Conservation (phyloP, 1,140 invertebrate genomes). For the Homalodisca vitripennis region DNA sequence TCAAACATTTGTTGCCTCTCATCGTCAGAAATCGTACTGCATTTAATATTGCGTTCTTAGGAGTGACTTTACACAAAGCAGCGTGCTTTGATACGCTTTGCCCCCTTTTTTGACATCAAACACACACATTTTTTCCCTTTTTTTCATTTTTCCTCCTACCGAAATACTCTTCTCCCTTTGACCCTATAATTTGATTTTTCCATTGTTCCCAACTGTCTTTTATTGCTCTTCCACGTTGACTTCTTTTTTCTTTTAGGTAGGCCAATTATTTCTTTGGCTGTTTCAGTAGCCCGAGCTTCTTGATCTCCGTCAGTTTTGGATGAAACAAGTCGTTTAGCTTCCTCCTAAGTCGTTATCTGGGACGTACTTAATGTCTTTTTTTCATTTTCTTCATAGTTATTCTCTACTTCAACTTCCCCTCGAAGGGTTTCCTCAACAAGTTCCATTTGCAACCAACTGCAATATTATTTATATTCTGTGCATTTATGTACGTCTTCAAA, state of each 20-base stretch:
- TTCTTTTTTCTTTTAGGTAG: neutral
- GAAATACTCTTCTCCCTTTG: no score
- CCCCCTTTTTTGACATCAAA: constrained; percentile 9
- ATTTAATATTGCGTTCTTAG: constrained; percentile 1
- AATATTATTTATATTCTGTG: neutral
- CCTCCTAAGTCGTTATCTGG: no score
- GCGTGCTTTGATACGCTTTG: neutral
- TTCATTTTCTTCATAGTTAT: no score
- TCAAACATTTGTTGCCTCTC: constrained; percentile 18
- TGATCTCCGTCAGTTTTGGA: no score
- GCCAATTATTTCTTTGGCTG: neutral
- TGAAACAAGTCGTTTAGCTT: neutral
- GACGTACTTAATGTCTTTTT: no score
- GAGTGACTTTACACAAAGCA: constrained; percentile 26
- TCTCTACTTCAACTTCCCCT: no score
- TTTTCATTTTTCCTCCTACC: no score
- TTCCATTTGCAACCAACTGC: neutral
- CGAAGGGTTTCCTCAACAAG: neutral
- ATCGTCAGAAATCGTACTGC: constrained; percentile 30
- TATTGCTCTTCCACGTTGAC: no score
- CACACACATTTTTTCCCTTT: neutral
- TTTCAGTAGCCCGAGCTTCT: no score
- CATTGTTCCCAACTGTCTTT: neutral
- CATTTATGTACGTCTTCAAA: no score
- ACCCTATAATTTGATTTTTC: neutral